Base-by-base conservation (phyloP, 2,888 invertebrate genomes). In the Ophion ellenae region DNA sequence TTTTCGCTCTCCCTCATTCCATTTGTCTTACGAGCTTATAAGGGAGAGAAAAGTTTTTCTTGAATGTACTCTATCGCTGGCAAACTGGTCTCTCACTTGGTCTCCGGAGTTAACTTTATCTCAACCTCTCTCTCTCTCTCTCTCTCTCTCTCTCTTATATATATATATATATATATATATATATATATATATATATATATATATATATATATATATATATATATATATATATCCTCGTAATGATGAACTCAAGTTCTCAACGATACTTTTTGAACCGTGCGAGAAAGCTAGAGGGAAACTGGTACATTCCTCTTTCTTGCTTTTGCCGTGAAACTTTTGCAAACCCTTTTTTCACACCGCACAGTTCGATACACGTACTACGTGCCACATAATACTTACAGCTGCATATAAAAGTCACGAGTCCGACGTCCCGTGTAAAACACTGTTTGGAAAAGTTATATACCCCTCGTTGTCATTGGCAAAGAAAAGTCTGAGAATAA, bases 191-290 rank as follows among this genome's bases (percentile, higher is more conserved):
- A n/a, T n/a, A n/a, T 57, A 14, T n/a, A n/a, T 57, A n/a, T 57
- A n/a, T 57, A n/a, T 57, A 3, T 57, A 17, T 17, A 17, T 71
- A n/a, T 32, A 24, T 71, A 40, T 66, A 76, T 36, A 32, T 66
- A 74, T 28, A 20, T 75, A 75, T 53, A 76, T 20, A 78, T 47
- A 73, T 69, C 76, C 64, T 87, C 86, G 89, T 90, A 90, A 91
- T 90, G 90, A 91, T 90, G 90, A 91, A 90, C 91, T 87, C 86
- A 90, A 91, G 89, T 88, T 88, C 86, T 76, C 81, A 73, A 76
- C 76, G 74, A 64, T 86, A 87, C 74, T 86, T 88, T 77, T 77
- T 71, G 77, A 59, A 64, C 45, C 57, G 76, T 17, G 40, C 11
- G 69, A 73, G 63, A 61, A 28, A 63, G 28, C 14, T 66, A 76